A percentile compares a stretch with the other conserved stretches of the same genome.
These are phyloP conservation scores for Priocnemis perturbator DNA, from an alignment of 2,888 invertebrate genomes.

Conservation along the genomic window DNA sequence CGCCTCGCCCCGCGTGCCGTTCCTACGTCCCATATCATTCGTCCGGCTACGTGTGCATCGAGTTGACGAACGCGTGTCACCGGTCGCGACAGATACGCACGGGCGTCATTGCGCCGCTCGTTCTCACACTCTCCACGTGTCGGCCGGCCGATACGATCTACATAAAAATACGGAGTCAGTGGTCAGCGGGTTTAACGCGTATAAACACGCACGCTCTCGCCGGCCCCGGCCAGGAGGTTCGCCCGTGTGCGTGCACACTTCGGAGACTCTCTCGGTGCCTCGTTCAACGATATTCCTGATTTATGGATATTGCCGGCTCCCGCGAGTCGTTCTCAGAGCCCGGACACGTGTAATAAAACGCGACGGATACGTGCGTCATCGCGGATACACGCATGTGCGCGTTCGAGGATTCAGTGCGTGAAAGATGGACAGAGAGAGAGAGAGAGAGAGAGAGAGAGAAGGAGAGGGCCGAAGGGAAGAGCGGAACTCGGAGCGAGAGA, in stretches of 20 bases:
- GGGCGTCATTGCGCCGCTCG: conserved; percentile 43
- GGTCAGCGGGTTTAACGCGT: conserved; percentile 65
- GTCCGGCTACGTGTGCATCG: not conserved
- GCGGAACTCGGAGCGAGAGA: conserved; percentile 1
- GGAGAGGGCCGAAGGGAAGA: conserved; percentile 1
- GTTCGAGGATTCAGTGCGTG: conserved; percentile 21
- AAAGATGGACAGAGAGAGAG: conserved; percentile 11
- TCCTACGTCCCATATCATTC: not conserved
- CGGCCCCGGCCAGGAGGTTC: conserved; percentile 7
- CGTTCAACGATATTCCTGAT: conserved; percentile 67
- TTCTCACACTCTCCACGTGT: conserved; percentile 72
- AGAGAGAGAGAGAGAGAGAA: conserved; percentile 2
- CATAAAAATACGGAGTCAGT: conserved; percentile 63
- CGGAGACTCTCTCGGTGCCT: conserved; percentile 36
- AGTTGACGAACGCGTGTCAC: conserved; percentile 19
- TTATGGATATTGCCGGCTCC: conserved; percentile 65
- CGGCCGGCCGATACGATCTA: conserved; percentile 65
- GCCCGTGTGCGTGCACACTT: conserved; percentile 27
- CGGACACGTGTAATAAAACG: conserved; percentile 65
- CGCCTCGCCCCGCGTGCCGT: not conserved
- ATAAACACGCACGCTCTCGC: conserved; percentile 18
- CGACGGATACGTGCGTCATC: conserved; percentile 57
- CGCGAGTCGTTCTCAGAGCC: conserved; percentile 52
- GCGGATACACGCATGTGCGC: conserved; percentile 34
- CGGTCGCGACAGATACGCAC: conserved; percentile 34